Base-by-base conservation (phyloP, 37 sponge, comb jelly and placozoan species). In the Ianthella basta region DNA sequence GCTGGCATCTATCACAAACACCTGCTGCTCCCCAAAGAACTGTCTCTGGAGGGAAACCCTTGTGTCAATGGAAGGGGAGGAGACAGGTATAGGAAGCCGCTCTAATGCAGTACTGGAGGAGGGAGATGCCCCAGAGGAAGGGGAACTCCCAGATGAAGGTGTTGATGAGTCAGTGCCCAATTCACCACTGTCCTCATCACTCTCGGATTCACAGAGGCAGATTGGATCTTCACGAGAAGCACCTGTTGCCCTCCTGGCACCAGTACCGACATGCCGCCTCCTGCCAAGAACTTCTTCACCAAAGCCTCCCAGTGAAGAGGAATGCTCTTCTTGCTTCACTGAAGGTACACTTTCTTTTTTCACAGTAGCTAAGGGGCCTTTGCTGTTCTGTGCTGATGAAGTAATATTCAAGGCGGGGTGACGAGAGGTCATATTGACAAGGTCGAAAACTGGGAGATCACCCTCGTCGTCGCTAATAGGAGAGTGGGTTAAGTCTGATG, bases 1-100 rank as follows among this genome's bases (percentile, higher is more conserved):
- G 63, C 91, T 93, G 14, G 98, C 94, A 83, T 97, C 98, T 78
- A 94, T 90, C 38, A 92, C 77, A 38, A 90, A 95, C n/a, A 63
- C 79, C 15, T 79, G 78, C 6, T 83, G 60, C 55, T 96, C 91
- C 16, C 65, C 27, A 63, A 80, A 91, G 50, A 56, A 65, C 32
- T 63, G 36, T 8, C 89, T 81, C 35, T 50, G 41, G 16, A n/a
- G 64, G 34, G 70, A 69, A 13, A 35, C 29, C 34, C 54, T 29
- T 20, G 64, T 66, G 44, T 44, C 55, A 16, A 2, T 64, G 16
- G 44, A 8, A 4, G 55, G 23, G 23, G 55, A 44, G 79, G 23
- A 14, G 25, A 21, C 84, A 27, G 23, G 67, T 0, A 18, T 30
- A 0, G 65, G 68, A 23, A 60, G 29, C 32, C 20, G 20, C 27